These are phyloP conservation scores for Psilopsiagon aymara DNA, from an alignment of 2,113 vertebrate genomes.

Conservation along the genomic window DNA sequence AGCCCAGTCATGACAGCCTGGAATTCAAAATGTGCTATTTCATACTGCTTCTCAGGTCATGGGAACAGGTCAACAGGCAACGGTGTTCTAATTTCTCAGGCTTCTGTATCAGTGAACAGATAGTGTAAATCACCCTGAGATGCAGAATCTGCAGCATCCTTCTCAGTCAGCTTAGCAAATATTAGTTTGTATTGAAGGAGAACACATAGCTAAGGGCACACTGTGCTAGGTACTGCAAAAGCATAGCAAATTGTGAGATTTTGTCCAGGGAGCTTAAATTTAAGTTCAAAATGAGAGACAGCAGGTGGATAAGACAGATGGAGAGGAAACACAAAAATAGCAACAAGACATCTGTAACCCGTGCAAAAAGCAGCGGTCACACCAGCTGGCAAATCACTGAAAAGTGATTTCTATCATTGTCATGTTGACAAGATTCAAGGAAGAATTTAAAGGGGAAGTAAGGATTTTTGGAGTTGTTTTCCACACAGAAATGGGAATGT, in stretches of 20 bases:
- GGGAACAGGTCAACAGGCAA: not conserved
- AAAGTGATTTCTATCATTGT: constrained; percentile 18
- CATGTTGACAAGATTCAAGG: not conserved
- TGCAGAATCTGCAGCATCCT: not conserved
- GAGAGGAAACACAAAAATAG: constrained; percentile 56
- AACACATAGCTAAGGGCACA: not conserved
- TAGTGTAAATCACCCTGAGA: not conserved
- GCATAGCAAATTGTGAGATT: constrained; percentile 33
- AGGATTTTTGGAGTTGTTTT: constrained; percentile 4
- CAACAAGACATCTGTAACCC: constrained; percentile 58
- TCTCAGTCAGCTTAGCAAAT: not conserved
- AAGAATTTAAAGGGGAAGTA: constrained; percentile 34
- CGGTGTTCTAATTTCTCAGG: not conserved
- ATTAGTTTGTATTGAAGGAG: not conserved
- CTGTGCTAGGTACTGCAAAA: not conserved
- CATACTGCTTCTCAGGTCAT: not conserved
- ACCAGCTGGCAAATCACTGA: constrained; percentile 61
- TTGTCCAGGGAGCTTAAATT: constrained; percentile 47
- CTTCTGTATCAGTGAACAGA: not conserved
- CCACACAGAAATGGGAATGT: not conserved
- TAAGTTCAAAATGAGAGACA: constrained; percentile 52
- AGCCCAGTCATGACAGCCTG: not conserved
- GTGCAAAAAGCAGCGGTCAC: constrained; percentile 45
- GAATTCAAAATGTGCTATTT: not conserved
- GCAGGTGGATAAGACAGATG: constrained; percentile 66